phyloP scores from a whole-genome alignment of 2,113 vertebrate species.

The Quiscalus mexicanus region DNA sequence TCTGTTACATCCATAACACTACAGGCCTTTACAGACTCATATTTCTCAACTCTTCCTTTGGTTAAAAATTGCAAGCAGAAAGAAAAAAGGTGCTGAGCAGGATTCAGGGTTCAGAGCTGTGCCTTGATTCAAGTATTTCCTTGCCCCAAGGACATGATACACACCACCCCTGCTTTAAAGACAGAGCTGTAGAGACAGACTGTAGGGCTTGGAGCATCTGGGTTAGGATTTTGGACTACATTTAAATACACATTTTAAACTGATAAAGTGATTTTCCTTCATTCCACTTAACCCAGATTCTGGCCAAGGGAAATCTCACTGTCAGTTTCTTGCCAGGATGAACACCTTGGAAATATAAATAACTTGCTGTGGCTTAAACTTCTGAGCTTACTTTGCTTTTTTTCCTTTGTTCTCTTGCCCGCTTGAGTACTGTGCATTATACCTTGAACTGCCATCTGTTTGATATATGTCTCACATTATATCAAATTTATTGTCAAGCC shows the following conservation, averaged over 20 bases:
- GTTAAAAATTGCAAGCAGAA: not conserved
- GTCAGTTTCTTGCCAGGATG: not conserved
- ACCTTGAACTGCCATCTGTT: not conserved
- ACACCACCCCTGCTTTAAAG: not conserved
- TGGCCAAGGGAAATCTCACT: not conserved
- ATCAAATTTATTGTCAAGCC: not conserved
- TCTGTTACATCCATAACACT: not conserved
- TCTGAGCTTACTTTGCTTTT: not conserved
- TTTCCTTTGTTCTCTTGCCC: not conserved
- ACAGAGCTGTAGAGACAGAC: not conserved
- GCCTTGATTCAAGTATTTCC: not conserved
- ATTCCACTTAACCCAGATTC: not conserved
- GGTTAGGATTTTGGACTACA: not conserved
- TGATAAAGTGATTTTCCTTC: not conserved
- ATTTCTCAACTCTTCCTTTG: not conserved
- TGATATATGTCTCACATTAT: not conserved
- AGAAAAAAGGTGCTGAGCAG: not conserved
- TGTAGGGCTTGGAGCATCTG: not conserved
- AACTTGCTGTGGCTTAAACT: not conserved
- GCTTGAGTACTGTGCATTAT: not conserved
- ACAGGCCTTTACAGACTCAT: not conserved
- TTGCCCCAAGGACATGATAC: not conserved
- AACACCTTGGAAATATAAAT: not conserved
- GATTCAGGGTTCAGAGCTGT: not conserved
- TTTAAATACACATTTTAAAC: not conserved